A percentile compares a stretch with the other conserved stretches of the same genome.
Evolutionary conservation across 2,888 invertebrate species (phyloP).

Genomic region (Cephus pygmeus): DNA sequence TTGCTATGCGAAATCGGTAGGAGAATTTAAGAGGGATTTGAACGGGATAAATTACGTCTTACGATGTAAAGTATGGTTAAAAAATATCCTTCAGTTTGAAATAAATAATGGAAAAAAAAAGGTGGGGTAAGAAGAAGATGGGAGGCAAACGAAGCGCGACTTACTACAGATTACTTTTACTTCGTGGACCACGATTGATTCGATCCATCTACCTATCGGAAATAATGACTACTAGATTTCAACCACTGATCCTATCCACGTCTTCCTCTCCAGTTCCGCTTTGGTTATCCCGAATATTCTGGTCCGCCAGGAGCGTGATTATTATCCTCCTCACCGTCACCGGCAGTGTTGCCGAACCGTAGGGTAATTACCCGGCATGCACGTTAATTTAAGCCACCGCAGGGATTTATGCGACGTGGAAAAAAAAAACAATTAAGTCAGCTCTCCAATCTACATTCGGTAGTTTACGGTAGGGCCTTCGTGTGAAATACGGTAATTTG

Average conservation of each 20-base stretch:
- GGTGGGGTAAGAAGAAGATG: conserved; percentile 1
- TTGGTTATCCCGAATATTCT: conserved; percentile 1
- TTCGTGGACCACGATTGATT: neutral
- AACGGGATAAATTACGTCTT: neutral
- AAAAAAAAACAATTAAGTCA: conserved; percentile 30
- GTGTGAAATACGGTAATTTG: conserved; percentile 9
- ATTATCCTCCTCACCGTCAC: conserved; percentile 13
- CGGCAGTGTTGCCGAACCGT: conserved; percentile 28
- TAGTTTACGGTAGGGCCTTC: neutral
- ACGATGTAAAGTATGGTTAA: neutral
- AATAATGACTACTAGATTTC: neutral
- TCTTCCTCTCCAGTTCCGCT: neutral
- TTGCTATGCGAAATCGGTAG: conserved; percentile 8
- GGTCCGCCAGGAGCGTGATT: conserved; percentile 1
- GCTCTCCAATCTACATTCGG: conserved; percentile 11
- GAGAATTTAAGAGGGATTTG: conserved; percentile 19
- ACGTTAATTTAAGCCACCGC: conserved; percentile 33
- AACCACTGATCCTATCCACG: neutral
- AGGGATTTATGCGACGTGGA: conserved; percentile 25
- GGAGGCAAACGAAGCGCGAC: conserved; percentile 23
- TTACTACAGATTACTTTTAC: conserved; percentile 14
- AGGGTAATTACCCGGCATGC: conserved; percentile 36
- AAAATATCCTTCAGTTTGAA: neutral
- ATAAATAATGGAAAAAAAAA: neutral
- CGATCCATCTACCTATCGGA: neutral